Evolutionary conservation across 2,113 vertebrate species (phyloP), one percentile per base, ranked within the genome.

Genomic region (Eupsittula cactorum): DNA sequence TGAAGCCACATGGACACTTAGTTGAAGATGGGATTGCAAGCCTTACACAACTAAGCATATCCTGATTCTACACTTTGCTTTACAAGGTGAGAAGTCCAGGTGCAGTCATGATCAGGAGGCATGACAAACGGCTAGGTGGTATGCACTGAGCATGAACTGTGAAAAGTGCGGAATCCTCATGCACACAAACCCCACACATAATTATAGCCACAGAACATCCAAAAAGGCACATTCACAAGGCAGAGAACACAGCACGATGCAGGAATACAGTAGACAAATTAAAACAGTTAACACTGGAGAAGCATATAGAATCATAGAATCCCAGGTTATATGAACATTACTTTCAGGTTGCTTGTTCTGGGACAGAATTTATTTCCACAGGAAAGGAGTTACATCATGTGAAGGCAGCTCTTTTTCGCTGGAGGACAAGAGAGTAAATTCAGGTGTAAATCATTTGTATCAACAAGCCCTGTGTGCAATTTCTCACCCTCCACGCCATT

Each of bases 401-500:
- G n/a, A 57, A 91, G 82, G 42, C 78, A 90, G n/a, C 35, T 74
- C 68, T 92, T 77, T 96, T 42, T 73, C 1, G 55, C 92, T 94
- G 35, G 83, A 60, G 91, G 91, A 92, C 94, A 93, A 80, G 76
- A 74, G 64, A 92, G 80, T 63, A 68, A 92, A 94, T 41, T 91
- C 91, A 88, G 69, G 86, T 92, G 80, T 88, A 96, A 95, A 91
- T 67, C n/a, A 88, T 95, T 94, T 89, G 81, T 93, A 89, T 44
- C 68, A 89, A 93, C 83, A 89, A 93, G 83, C 84, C 81, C 84
- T 8, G 44, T 57, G 49, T 53, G 81, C 57, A 60, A 65, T 62
- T 92, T 91, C 94, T 91, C 82, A 90, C 74, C n/a, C 78, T 80
- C 15, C 10, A 77, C 27, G 1, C 46, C 86, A 50, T 31, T 86